Percentiles rank a stretch among this genome's conserved stretches.
phyloP scores from a whole-genome alignment of 2,113 vertebrate species.

The Panurus biarmicus region DNA sequence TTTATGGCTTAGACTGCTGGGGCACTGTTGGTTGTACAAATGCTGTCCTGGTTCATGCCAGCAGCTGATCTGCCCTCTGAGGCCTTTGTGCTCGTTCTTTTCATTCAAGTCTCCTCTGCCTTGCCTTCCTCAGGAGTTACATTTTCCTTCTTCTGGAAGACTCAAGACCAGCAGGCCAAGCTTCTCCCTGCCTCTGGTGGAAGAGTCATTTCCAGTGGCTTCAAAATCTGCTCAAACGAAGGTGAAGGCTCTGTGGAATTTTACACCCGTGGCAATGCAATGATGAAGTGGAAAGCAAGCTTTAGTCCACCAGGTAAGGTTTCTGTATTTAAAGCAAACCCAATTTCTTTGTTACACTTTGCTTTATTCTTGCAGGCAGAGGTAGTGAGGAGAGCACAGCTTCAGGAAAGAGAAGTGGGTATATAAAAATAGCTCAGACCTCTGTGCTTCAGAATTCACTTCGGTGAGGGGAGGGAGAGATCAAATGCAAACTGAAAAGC shows the following conservation, averaged over 20 bases:
- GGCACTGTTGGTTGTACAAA: background rate
- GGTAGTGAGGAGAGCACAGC: background rate
- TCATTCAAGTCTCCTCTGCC: background rate
- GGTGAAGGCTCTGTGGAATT: slow-evolving; percentile 83
- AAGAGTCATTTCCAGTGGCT: slow-evolving; percentile 86
- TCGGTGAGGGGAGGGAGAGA: background rate
- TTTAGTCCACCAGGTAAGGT: slow-evolving; percentile 84
- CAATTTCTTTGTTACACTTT: background rate
- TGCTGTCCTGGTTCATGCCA: background rate
- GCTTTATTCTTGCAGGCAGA: background rate
- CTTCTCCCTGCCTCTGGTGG: slow-evolving; percentile 77
- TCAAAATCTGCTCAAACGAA: slow-evolving; percentile 82
- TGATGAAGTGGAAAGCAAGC: slow-evolving; percentile 82
- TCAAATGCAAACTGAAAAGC: background rate
- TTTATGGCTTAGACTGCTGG: background rate
- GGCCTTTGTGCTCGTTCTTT: accelerated
- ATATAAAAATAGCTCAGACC: background rate
- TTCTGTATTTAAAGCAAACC: accelerated
- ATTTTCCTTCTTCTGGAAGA: slow-evolving; percentile 98
- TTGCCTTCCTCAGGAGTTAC: slow-evolving; percentile 80
- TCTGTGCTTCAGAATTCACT: background rate
- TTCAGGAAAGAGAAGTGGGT: background rate
- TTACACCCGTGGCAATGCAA: slow-evolving; percentile 77
- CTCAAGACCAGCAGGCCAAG: slow-evolving; percentile 49
- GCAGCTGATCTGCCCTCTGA: too few species aligned